A percentile compares a stretch with the other conserved stretches of the same genome.
Evolutionary conservation across 2,888 invertebrate species (phyloP).

Genomic region (Cheilosia grossa): DNA sequence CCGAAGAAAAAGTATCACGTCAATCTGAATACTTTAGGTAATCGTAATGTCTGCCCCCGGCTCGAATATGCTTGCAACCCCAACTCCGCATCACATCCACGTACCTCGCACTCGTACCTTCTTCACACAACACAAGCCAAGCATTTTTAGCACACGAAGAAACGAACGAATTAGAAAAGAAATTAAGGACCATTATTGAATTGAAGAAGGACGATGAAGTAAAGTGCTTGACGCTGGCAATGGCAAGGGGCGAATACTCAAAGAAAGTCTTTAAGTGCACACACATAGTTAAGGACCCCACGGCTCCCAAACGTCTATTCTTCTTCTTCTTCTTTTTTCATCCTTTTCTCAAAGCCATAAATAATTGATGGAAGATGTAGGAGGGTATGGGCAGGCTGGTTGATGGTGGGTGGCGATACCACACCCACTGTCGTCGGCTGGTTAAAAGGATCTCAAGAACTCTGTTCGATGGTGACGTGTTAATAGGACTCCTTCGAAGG

Average conservation of each 20-base stretch:
- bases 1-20: not conserved
- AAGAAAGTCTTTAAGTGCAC: conserved; percentile 64
- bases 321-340: not conserved
- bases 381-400: conserved; percentile 16
- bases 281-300: conserved; percentile 53
- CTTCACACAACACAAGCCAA: not conserved
- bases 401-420: not conserved
- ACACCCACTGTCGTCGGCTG: conserved; percentile 35
- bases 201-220: conserved; percentile 69
- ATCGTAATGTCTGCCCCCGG: not conserved
- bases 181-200: conserved; percentile 74
- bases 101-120: not conserved
- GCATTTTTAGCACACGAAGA: conserved; percentile 25
- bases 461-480: conserved; percentile 72
- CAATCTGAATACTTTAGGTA: not conserved
- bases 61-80: not conserved
- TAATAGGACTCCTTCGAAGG: conserved; percentile 67
- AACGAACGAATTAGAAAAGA: conserved; percentile 66
- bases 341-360: conserved; percentile 62
- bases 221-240: conserved; percentile 67
- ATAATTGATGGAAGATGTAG: conserved; percentile 70
- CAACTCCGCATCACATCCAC: not conserved
- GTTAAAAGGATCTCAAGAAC: conserved; percentile 74
- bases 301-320: not conserved
- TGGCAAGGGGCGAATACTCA: conserved; percentile 42